Percentiles rank a stretch among this genome's conserved stretches.
Conservation (phyloP, 2,888 invertebrate genomes). For the Priocnemis perturbator region DNA sequence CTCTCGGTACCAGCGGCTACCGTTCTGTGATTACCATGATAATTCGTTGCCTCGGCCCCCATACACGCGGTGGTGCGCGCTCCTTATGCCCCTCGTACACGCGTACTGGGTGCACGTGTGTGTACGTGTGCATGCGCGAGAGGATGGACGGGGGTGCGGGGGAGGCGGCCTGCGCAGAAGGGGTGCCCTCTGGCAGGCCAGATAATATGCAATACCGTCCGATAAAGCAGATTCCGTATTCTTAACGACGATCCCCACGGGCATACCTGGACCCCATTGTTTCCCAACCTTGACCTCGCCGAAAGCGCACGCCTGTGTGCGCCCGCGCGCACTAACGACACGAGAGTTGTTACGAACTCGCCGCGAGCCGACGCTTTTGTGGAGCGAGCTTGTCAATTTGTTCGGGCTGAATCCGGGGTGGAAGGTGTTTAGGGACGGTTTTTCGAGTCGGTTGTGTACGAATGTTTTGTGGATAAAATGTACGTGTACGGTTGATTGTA, state of each 20-base stretch:
- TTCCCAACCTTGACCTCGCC: constrained; percentile 43
- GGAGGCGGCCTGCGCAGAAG: no score
- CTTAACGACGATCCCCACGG: constrained; percentile 53
- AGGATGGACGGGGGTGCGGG: no score
- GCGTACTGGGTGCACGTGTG: no score
- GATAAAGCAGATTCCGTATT: constrained; percentile 58
- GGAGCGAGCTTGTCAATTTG: no score
- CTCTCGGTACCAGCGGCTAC: constrained; percentile 55
- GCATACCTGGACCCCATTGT: constrained; percentile 54
- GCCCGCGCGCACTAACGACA: not conserved
- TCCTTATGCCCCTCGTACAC: constrained; percentile 24
- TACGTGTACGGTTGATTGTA: no score
- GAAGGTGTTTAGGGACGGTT: no score
- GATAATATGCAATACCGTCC: constrained; percentile 59
- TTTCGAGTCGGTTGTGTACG: no score
- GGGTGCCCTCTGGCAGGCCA: constrained; percentile 42
- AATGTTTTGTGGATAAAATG: no score
- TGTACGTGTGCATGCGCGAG: no score
- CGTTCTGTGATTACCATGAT: constrained; percentile 67
- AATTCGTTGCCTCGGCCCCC: constrained; percentile 59
- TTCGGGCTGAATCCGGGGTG: no score
- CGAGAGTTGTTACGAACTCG: no score
- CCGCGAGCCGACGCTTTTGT: no score
- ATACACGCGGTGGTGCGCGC: constrained; percentile 30
- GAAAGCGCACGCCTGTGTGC: constrained; percentile 37